Evolutionary conservation across 64 coral and sea anemone species (phyloP), one percentile per base, ranked within the genome.

Genomic region (Astreopora myriophthalma): DNA sequence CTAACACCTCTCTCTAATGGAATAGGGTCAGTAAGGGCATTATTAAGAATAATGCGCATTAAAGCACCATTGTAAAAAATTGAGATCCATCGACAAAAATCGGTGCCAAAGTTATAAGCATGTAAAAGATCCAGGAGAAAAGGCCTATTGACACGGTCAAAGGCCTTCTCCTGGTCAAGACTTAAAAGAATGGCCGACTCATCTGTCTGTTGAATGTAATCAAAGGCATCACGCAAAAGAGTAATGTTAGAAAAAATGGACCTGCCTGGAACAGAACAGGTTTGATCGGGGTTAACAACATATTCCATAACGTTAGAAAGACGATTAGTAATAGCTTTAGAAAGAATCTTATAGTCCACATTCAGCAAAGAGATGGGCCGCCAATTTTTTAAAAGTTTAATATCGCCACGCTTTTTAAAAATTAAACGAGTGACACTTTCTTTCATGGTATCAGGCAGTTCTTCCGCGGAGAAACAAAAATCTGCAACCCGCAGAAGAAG

Each of bases 151-250:
- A 88, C 71, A 12, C 26, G 13, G 32, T 88, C 71, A 5, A 88
- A 88, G 9, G 71, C 86, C 23, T 88, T 88, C 34, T 88, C 86
- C 24, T 63, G 71, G 26, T 88, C 86, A 3, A 75, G 19, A 8
- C 73, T 75, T 6, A 75, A 2, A 0, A 75, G 6, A 75, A 75
- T 75, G 6, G 33, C 39, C 19, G 24, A 6, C 20, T 24, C 73
- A 60, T 51, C 31, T 22, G 28, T 58, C 1, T 31, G 48, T 23
- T 27, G 20, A 46, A 75, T 75, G 6, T 75, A 27, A 42, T 75
- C 73, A 19, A 75, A 25, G 1, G 44, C 19, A 19, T 75, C 73
- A 2, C 20, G 35, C 8, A 75, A 46, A 0, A 75, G 14, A 23
- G 8, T 5, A 3, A 44, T 0, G 23, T 75, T 75, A 0, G 37